Base-by-base conservation (phyloP, 1,140 invertebrate species). In the Eurosta solidaginis region DNA sequence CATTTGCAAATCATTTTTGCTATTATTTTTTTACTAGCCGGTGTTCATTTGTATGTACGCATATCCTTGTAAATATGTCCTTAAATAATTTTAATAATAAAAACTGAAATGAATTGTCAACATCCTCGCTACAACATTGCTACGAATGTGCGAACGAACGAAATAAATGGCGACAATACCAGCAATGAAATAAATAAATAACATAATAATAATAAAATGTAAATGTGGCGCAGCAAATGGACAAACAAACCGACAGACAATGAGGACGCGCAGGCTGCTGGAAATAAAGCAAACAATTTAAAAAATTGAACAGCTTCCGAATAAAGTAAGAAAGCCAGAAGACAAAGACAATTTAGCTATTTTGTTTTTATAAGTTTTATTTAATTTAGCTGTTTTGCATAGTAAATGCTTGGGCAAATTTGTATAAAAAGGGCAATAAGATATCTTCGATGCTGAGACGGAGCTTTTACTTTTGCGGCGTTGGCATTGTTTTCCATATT, bases 261-360 rank as follows among this genome's bases (percentile, higher is more conserved):
- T 17, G 12, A 63, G 29, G 45, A 17, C 45, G n/a, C 0, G 7
- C 45, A 47, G 33, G 33, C 9, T 68, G n/a, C 59, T n/a, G 14
- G 14, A 68, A 68, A 68, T n/a, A 40, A 40, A 68, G 59, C 59
- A 68, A 68, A 68, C 59, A 40, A 68, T 68, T 68, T 68, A 68
- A 68, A 68, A 54, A 54, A 54, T 54, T 52, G 49, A 52, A 22
- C 49, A 68, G 17, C 36, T 25, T 17, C 14, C 6, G 17, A 17
- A 29, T n/a, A n/a, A n/a, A n/a, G n/a, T n/a, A n/a, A n/a, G n/a
- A n/a, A n/a, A n/a, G n/a, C n/a, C n/a, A n/a, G n/a, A n/a, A n/a
- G 29, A 17, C 0, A 59, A 36, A 36, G 50, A 27, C n/a, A n/a
- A n/a, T n/a, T n/a, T n/a, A n/a, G n/a, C n/a, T n/a, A n/a, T n/a